Conservation (phyloP, 2,888 invertebrate genomes). For the Hylaea fasciaria region DNA sequence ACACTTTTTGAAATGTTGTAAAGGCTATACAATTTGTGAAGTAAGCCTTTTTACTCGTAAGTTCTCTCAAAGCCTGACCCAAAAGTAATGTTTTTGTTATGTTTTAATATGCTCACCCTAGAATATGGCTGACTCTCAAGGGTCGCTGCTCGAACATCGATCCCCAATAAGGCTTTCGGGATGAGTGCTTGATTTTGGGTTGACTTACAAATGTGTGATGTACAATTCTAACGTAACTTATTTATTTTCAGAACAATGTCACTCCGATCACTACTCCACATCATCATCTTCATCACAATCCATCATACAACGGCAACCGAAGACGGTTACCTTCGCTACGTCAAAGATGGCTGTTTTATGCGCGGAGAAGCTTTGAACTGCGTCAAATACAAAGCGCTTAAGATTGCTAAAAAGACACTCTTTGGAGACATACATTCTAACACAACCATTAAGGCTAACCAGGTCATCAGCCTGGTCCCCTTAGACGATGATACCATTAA, state of each 20-base stretch:
- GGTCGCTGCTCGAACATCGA: no score
- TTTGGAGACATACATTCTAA: slow-evolving; percentile 68
- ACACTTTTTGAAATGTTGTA: background rate
- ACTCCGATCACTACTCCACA: slow-evolving; percentile 32
- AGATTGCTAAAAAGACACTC: slow-evolving; percentile 72
- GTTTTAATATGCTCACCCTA: no score
- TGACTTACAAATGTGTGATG: no score
- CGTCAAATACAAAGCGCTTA: slow-evolving; percentile 76
- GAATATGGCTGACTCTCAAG: no score
- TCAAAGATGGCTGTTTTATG: slow-evolving; percentile 75
- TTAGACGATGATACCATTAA: slow-evolving; percentile 67
- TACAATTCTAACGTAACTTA: background rate
- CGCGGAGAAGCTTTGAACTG: slow-evolving; percentile 75
- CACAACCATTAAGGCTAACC: slow-evolving; percentile 69
- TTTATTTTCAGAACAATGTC: slow-evolving; percentile 45
- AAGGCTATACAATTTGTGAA: background rate
- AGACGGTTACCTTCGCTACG: slow-evolving; percentile 73
- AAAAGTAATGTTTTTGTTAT: no score
- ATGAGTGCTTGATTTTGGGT: no score
- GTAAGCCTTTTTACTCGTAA: background rate
- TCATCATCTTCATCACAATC: slow-evolving; percentile 48
- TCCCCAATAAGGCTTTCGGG: no score
- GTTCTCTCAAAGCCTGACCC: no score
- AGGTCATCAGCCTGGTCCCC: slow-evolving; percentile 71
- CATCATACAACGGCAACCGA: slow-evolving; percentile 53